Base-by-base conservation (phyloP, 2,113 vertebrate species). In the Cacatua alba region DNA sequence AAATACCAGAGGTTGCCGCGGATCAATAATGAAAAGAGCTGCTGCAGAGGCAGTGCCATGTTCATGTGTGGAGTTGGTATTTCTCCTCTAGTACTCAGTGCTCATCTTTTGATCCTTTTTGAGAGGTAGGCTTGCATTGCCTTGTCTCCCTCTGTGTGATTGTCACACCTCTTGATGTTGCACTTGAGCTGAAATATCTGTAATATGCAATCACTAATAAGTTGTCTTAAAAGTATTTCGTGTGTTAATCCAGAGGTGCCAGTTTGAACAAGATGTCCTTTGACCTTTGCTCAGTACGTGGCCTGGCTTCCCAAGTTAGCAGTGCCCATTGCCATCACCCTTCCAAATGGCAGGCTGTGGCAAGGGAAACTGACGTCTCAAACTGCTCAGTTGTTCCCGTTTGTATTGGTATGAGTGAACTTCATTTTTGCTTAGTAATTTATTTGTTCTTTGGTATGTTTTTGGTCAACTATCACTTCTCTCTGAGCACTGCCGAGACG, bases 261-360 rank as follows among this genome's bases (percentile, higher is more conserved):
- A 6, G 69, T 55, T 65, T 20, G 57, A 43, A 31, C 57, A 51
- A 28, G 48, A 16, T 0, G 3, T 43, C 63, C 52, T 60, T 48
- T 21, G 52, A 41, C 24, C 44, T 55, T 18, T 55, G 67, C 43
- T 85, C 26, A 43, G 0, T 44, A 17, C 23, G 3, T 0, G 0
- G 3, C 72, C 37, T 20, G 9, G 11, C 35, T 55, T 65, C 52
- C 48, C 37, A 12, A 3, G 24, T 33, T 13, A 31, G 39, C 67
- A 17, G 39, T 14, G 49, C 18, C 65, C 43, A 0, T 13, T 46
- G 49, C 35, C 5, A 5, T 82, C 0, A 0, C 43, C n/a, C 18
- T 29, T 48, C 44, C 82, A 53, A 67, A n/a, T 8, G n/a, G 31
- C 19, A 33, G 71, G 11, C 67, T 19, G 0, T 13, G n/a, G 7